These are phyloP conservation scores for Andrena chrysosceles DNA, from an alignment of 2,888 invertebrate genomes.

Conservation along the genomic window DNA sequence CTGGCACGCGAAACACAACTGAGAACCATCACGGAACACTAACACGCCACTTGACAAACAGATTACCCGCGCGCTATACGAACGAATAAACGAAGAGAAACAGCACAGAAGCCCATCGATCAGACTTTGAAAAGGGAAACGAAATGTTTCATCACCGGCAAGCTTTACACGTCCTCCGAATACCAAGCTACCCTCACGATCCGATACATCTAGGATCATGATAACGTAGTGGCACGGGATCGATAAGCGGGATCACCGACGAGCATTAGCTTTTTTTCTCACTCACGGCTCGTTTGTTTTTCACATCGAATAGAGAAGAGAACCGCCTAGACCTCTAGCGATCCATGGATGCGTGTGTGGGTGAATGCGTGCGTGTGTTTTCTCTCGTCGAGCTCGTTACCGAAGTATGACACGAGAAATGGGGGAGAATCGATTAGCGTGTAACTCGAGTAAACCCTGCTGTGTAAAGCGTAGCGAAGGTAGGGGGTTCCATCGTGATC, in stretches of 20 bases:
- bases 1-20: no score
- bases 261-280: slow-evolving; percentile 9
- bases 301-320: background rate
- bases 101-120: background rate
- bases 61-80: no score
- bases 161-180: slow-evolving; percentile 5
- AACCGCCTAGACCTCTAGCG: background rate
- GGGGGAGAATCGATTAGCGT: slow-evolving; percentile 16
- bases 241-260: background rate
- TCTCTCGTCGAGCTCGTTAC: slow-evolving; percentile 8
- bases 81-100: no score
- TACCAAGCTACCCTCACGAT: slow-evolving; percentile 1
- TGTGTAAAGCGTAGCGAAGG: slow-evolving; percentile 43
- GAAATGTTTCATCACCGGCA: background rate
- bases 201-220: background rate
- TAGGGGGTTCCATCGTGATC: slow-evolving; percentile 52
- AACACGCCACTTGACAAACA: no score
- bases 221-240: slow-evolving; percentile 2
- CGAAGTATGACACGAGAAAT: background rate
- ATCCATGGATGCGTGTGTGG: slow-evolving; percentile 12
- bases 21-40: no score
- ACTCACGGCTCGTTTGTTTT: background rate
- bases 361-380: slow-evolving; percentile 6
- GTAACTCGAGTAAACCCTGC: slow-evolving; percentile 23
- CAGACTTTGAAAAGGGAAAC: background rate